A percentile compares a stretch with the other conserved stretches of the same genome.
Conservation (phyloP, 1,140 invertebrate species). For the Reticulitermes speratus region DNA sequence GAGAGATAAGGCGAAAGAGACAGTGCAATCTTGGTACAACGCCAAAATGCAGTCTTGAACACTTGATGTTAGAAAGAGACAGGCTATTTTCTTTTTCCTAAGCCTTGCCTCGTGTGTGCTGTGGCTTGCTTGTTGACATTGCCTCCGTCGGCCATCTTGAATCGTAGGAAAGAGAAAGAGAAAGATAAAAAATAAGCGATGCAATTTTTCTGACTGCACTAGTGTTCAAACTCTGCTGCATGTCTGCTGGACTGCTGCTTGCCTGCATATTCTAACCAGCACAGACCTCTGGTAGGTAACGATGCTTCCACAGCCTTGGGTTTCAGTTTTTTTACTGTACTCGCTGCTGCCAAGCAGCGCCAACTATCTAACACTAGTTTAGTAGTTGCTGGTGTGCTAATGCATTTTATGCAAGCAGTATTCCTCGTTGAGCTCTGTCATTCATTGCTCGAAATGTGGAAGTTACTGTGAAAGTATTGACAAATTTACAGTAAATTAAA, state of each 20-base stretch:
- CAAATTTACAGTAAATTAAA: too few species aligned
- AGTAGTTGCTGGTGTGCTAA: background rate
- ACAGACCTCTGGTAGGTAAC: background rate
- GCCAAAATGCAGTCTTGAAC: background rate
- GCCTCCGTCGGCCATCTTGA: background rate
- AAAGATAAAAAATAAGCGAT: background rate
- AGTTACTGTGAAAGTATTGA: too few species aligned
- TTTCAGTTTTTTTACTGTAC: background rate
- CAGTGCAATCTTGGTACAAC: background rate
- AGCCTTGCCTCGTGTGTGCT: background rate
- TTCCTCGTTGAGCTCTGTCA: too few species aligned
- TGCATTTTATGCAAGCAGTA: background rate
- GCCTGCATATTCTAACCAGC: background rate
- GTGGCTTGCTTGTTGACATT: constrained; percentile 7
- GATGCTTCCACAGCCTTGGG: background rate
- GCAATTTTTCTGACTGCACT: constrained; percentile 13
- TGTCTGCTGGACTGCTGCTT: background rate
- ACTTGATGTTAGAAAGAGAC: background rate
- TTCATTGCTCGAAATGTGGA: too few species aligned
- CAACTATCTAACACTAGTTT: background rate
- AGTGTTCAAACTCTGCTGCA: background rate
- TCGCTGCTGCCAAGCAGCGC: background rate
- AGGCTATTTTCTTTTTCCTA: background rate
- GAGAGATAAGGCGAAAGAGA: background rate
- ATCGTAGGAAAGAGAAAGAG: background rate